Evolutionary conservation across 1,140 invertebrate species (phyloP), one percentile per base, ranked within the genome.

Genomic region (Drosophila pseudoananassae): DNA sequence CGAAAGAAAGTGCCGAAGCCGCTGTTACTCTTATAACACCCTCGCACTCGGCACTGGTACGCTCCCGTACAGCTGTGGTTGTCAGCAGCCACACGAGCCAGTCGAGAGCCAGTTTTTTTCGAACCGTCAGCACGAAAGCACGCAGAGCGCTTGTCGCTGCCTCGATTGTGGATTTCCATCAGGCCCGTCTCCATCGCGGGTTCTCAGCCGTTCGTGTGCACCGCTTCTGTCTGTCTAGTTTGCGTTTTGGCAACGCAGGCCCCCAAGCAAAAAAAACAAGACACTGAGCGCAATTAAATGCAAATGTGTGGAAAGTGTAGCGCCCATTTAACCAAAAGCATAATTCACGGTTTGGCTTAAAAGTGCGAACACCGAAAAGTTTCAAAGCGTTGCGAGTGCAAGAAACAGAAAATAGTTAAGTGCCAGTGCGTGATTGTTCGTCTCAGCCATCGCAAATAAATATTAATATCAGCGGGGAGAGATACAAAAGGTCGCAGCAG

Each of bases 231-330:
- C 71, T 64, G 53, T 65, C 58, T 58, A 50, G 23, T 65, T 46
- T 60, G 51, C 74, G 59, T 57, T 78, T 82, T 78, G 82, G 78
- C 82, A 85, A 78, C 59, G 78, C 82, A 56, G 31, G 29, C 53
- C 47, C 38, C 55, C 47, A 33, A 50, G 15, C 43, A 9, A 6
- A 46, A 20, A 20, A 60, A 77, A 64, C 64, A 75, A 82, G 68
- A 76, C 78, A 77, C 64, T 38, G 51, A 75, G 64, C 55, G 77
- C 78, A 75, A 85, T 79, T 85, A 57, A 88, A 88, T 87, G 82
- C 59, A 88, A 88, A 78, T 87, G 83, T 88, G 78, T 82, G 82
- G 82, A 87, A 87, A 87, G 82, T 87, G 83, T 82, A 58, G 68
- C 57, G 53, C 46, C 51, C 50, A 53, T 40, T 61, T 40, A 59